Evolutionary conservation across 2,888 invertebrate genomes (phyloP).

Genomic region (Oscheius sp.): DNA sequence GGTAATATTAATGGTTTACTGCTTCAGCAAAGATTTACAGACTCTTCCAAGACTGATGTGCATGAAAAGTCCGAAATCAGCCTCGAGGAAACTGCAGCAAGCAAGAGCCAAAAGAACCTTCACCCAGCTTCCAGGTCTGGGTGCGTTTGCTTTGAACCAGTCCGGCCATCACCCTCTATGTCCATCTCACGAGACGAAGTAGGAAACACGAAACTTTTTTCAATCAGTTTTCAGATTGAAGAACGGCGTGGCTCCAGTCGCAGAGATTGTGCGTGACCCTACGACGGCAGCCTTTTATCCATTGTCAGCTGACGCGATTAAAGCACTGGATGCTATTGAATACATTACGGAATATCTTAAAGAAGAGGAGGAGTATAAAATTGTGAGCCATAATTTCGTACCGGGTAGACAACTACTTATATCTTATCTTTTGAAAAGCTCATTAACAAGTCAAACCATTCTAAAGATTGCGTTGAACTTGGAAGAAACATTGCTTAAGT

Average conservation of each 20-base stretch:
- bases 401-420: too few species aligned
- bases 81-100: slow-evolving; percentile 27
- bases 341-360: slow-evolving; percentile 69
- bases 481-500: too few species aligned
- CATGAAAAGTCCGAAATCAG: slow-evolving; percentile 86
- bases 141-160: slow-evolving; percentile 63
- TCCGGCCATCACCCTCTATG: slow-evolving; percentile 68
- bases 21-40: slow-evolving; percentile 39
- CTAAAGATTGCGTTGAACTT: too few species aligned
- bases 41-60: slow-evolving; percentile 79
- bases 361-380: slow-evolving; percentile 65
- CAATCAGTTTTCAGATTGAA: background rate
- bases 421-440: too few species aligned
- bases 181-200: slow-evolving; percentile 42
- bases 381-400: slow-evolving; percentile 44
- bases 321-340: slow-evolving; percentile 63
- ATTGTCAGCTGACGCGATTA: slow-evolving; percentile 29
- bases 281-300: slow-evolving; percentile 50
- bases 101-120: slow-evolving; percentile 40
- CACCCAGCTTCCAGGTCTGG: slow-evolving; percentile 61
- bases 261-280: slow-evolving; percentile 35
- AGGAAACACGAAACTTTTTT: background rate
- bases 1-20: slow-evolving; percentile 76
- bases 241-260: too few species aligned
- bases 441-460: too few species aligned